A percentile compares a stretch with the other conserved stretches of the same genome.
Conservation (phyloP, 2,797 vertebrate species). For the Esox lucius region DNA sequence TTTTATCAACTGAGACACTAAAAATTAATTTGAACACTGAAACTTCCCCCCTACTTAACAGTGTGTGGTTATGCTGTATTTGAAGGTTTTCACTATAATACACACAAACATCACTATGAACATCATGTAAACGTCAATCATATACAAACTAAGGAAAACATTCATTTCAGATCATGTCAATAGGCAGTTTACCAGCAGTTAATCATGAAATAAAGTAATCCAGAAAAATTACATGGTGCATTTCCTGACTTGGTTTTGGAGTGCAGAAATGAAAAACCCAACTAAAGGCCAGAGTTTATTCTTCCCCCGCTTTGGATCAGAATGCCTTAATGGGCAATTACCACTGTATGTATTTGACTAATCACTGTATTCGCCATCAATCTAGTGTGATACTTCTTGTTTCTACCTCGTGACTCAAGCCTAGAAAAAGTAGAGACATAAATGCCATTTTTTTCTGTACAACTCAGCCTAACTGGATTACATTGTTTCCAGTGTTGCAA, state of each 20-base stretch:
- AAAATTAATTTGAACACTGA: not conserved
- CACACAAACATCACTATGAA: not conserved
- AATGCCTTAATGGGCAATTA: conserved; percentile 2
- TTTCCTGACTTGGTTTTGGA: not conserved
- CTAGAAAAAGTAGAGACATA: too few species aligned
- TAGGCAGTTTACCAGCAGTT: not conserved
- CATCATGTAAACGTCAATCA: not conserved
- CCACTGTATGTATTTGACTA: conserved; percentile 35
- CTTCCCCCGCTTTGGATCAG: not conserved
- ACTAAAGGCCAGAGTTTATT: not conserved
- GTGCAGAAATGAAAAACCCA: not conserved
- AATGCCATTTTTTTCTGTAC: too few species aligned
- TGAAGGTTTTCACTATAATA: not conserved
- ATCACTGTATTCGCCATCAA: not conserved
- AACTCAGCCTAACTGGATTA: too few species aligned
- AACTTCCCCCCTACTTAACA: not conserved
- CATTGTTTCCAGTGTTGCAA: too few species aligned
- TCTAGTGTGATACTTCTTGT: not conserved
- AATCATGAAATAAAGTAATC: not conserved
- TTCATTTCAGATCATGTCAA: not conserved
- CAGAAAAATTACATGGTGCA: not conserved
- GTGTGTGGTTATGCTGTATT: not conserved
- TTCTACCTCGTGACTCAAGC: too few species aligned
- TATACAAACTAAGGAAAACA: not conserved
- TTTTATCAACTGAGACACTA: not conserved